Evolutionary conservation across 2,113 vertebrate genomes (phyloP).

Genomic region (Megaptera novaeangliae): DNA sequence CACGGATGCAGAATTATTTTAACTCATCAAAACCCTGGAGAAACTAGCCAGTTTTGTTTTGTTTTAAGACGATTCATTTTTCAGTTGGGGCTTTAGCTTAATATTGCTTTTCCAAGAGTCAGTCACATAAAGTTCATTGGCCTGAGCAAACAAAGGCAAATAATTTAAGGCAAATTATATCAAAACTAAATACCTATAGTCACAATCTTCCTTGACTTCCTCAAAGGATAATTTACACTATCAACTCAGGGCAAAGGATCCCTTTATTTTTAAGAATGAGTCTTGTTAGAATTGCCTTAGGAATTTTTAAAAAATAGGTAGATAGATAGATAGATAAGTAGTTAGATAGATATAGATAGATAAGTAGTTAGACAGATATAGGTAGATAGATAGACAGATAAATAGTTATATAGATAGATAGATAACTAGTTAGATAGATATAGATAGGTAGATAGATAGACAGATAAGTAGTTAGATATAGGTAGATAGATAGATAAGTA

Average conservation of each 20-base stretch:
- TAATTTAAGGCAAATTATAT: background rate
- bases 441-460: no score
- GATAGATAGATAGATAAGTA: background rate
- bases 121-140: background rate
- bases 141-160: background rate
- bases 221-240: background rate
- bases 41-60: conserved; percentile 60
- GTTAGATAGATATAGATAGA: background rate
- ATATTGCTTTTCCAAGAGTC: background rate
- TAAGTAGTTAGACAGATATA: no score
- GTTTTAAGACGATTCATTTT: conserved; percentile 55
- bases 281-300: background rate
- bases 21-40: conserved; percentile 66
- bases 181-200: background rate
- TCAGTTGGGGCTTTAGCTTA: background rate
- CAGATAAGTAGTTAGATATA: accelerated
- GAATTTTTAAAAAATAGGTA: background rate
- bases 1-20: conserved; percentile 31
- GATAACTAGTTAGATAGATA: no score
- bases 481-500: no score
- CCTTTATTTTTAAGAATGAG: background rate
- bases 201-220: background rate
- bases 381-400: background rate
- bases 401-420: background rate
- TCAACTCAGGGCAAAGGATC: background rate